These are phyloP conservation scores for Hirtodrosophila confusa DNA, from an alignment of 2,888 invertebrate species.

Conservation along the genomic window DNA sequence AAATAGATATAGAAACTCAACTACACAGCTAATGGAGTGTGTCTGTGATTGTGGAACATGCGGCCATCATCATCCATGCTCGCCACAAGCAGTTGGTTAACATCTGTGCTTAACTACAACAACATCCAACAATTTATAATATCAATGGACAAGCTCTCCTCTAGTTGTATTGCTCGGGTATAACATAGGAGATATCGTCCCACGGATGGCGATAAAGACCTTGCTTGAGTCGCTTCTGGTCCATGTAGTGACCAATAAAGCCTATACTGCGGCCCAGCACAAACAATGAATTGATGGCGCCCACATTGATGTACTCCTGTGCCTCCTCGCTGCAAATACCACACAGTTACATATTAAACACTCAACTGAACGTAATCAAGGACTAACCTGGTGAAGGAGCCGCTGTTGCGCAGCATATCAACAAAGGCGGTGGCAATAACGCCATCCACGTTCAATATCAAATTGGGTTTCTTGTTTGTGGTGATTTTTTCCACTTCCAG, in stretches of 20 bases:
- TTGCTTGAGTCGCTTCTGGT: slow-evolving; percentile 99
- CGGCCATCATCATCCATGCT: slow-evolving; percentile 54
- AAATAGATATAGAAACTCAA: slow-evolving; percentile 38
- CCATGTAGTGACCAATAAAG: slow-evolving; percentile 99
- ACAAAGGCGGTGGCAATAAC: slow-evolving; percentile 99
- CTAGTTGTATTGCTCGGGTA: slow-evolving; percentile 84
- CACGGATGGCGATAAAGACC: slow-evolving; percentile 99
- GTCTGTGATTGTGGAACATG: slow-evolving; percentile 49
- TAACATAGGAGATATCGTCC: slow-evolving; percentile 94
- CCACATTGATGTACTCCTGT: slow-evolving; percentile 98
- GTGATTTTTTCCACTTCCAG: slow-evolving; percentile 99
- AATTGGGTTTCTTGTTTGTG: slow-evolving; percentile 99
- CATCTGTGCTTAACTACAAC: slow-evolving; percentile 78
- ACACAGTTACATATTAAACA: not conserved
- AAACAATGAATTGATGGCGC: slow-evolving; percentile 98
- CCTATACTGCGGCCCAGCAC: slow-evolving; percentile 99
- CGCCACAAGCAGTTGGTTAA: slow-evolving; percentile 68
- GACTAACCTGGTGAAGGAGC: slow-evolving; percentile 94
- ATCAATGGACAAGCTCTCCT: slow-evolving; percentile 40
- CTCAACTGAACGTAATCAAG: too few species aligned
- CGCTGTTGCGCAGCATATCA: slow-evolving; percentile 96
- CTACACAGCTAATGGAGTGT: slow-evolving; percentile 62
- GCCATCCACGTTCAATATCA: slow-evolving; percentile 99
- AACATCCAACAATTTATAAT: slow-evolving; percentile 69
- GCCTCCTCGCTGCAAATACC: slow-evolving; percentile 92